These are phyloP conservation scores for Penelope pileata DNA, from an alignment of 2,113 vertebrate species.

Conservation along the genomic window DNA sequence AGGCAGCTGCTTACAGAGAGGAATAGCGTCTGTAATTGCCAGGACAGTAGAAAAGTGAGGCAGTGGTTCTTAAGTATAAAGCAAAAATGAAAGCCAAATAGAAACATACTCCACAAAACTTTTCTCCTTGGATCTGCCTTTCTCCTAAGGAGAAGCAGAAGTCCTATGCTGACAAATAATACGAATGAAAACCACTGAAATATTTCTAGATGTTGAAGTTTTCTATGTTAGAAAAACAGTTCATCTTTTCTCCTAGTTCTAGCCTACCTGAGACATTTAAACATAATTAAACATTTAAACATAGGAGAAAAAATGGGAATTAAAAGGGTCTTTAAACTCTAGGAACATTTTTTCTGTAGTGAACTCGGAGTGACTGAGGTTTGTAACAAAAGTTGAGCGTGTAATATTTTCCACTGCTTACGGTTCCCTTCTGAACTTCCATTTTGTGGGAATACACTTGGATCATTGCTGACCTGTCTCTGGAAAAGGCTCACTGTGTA, in stretches of 20 bases:
- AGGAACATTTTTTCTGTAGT: background rate
- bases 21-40: background rate
- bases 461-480: conserved; percentile 67
- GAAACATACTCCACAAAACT: background rate
- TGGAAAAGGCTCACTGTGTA: conserved; percentile 65
- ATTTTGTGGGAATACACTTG: conserved; percentile 68
- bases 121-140: background rate
- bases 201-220: background rate
- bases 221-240: background rate
- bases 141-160: background rate
- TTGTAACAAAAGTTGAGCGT: background rate
- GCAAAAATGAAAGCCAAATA: background rate
- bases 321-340: background rate
- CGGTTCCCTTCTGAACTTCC: conserved; percentile 59
- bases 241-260: background rate
- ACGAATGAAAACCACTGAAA: background rate
- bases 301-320: background rate
- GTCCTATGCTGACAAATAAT: background rate
- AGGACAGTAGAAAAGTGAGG: background rate
- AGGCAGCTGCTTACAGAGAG: background rate
- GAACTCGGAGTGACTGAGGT: conserved; percentile 39
- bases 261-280: background rate
- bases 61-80: background rate
- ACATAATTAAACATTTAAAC: background rate
- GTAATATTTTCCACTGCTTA: conserved; percentile 72